These are phyloP conservation scores for Monoplex corrugatus DNA, from an alignment of 2,888 invertebrate genomes.

Conservation along the genomic window DNA sequence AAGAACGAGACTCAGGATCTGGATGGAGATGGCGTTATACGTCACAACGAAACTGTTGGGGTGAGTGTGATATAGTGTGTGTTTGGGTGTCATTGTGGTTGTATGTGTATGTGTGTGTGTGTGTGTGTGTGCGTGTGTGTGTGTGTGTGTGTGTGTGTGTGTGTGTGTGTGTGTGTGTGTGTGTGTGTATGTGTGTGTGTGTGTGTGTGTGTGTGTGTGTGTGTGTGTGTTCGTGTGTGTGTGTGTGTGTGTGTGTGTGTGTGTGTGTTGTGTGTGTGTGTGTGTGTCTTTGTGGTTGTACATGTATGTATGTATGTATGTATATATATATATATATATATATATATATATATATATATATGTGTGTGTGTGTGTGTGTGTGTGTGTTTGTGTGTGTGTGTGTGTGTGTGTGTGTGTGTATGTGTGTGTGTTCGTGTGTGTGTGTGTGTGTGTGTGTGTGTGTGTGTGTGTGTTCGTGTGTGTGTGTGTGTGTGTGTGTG, in stretches of 20 bases:
- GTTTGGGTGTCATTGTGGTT: neutral
- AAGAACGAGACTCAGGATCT: slow-evolving; percentile 68
- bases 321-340: no score
- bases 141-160: neutral
- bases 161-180: neutral
- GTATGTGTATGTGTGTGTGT: slow-evolving; percentile 13
- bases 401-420: no score
- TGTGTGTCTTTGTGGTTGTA: no score
- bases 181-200: no score
- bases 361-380: no score
- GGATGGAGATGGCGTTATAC: slow-evolving; percentile 58
- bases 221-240: neutral
- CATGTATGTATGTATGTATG: neutral
- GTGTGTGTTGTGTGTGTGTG: neutral
- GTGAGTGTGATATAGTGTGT: slow-evolving; percentile 43
- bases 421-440: no score
- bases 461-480: no score
- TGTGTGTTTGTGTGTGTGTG: no score
- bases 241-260: neutral
- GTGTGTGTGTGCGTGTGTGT: neutral
- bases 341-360: no score
- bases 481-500: neutral
- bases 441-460: slow-evolving; percentile 53
- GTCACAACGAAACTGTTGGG: slow-evolving; percentile 58
- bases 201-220: no score